Percentiles rank a stretch among this genome's conserved stretches.
These are phyloP conservation scores for Drosophila formosana DNA, from an alignment of 2,888 invertebrate genomes.

Conservation along the genomic window DNA sequence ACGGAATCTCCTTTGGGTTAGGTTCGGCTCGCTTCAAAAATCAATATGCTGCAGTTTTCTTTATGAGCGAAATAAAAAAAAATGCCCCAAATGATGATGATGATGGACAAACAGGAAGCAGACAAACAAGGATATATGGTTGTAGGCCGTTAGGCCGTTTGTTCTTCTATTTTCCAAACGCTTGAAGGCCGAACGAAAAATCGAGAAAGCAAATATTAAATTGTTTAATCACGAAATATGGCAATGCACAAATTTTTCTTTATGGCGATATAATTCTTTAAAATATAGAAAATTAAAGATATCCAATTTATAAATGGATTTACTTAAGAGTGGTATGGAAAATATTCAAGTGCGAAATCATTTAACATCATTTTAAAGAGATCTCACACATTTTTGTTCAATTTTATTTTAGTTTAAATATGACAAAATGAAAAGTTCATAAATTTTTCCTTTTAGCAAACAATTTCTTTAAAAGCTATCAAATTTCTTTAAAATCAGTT, in stretches of 20 bases:
- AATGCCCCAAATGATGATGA: slow-evolving; percentile 18
- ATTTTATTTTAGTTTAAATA: too few species aligned
- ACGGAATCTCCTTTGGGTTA: slow-evolving; percentile 27
- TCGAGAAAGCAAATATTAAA: neutral
- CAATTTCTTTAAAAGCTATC: too few species aligned
- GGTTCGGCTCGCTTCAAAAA: slow-evolving; percentile 46
- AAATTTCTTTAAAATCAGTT: too few species aligned
- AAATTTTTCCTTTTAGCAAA: too few species aligned
- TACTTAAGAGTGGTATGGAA: too few species aligned
- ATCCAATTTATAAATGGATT: too few species aligned
- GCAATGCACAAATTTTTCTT: neutral
- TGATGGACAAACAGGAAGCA: slow-evolving; percentile 44
- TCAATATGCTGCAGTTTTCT: slow-evolving; percentile 53
- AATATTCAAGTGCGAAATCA: too few species aligned
- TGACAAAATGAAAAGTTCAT: too few species aligned
- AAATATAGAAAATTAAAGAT: too few species aligned
- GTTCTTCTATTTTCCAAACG: neutral
- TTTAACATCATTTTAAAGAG: too few species aligned
- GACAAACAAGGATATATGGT: slow-evolving; percentile 49
- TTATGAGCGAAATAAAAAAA: slow-evolving; percentile 16
- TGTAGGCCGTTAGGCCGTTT: neutral
- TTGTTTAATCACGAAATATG: neutral
- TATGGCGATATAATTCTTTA: too few species aligned
- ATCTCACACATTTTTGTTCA: too few species aligned
- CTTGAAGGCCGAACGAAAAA: slow-evolving; percentile 7